Evolutionary conservation across 2,113 vertebrate species (phyloP), one percentile per base, ranked within the genome.

Genomic region (Aldabrachelys gigantea): DNA sequence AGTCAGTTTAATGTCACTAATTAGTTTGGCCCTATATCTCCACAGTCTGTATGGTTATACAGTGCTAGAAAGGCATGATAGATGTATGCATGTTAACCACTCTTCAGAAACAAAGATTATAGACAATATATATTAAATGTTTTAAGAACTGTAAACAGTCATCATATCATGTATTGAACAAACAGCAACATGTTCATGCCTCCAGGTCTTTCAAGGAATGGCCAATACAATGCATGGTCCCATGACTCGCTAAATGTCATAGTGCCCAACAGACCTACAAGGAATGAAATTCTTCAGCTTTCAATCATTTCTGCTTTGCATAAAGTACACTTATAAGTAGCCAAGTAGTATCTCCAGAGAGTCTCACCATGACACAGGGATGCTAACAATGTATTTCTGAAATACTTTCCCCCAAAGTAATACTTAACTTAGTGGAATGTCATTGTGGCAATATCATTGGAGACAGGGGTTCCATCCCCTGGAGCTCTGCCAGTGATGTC

Each of bases 311-410:
- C 90, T 94, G 88, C 89, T 92, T 95, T 94, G 93, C 89, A 93
- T 96, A 96, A 97, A 97, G 97, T 97, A 96, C 91, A 93, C 91
- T 97, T 95, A 89, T 75, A 93, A 92, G 92, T 69, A 90, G 89
- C 59, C 91, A 91, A 94, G 94, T 21, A 92, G 80, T 88, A 88
- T 80, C 75, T 86, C 93, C 86, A 93, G 90, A 93, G 95, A 95
- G 85, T 85, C 93, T 91, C 81, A 21, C 54, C 78, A 24, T 0
- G 11, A 88, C 88, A 93, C 88, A 92, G 72, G 86, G 89, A 89
- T 92, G 91, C 92, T 97, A 95, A 93, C 94, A 96, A 88, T 95
- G 82, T 11, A 87, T 52, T 85, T 80, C 59, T 76, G 85, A 76
- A 44, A 78, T 27, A 47, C 83, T 38, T 76, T 81, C 92, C 86